These are phyloP conservation scores for Bradysia coprophila DNA, from an alignment of 1,140 invertebrate species.

Conservation along the genomic window DNA sequence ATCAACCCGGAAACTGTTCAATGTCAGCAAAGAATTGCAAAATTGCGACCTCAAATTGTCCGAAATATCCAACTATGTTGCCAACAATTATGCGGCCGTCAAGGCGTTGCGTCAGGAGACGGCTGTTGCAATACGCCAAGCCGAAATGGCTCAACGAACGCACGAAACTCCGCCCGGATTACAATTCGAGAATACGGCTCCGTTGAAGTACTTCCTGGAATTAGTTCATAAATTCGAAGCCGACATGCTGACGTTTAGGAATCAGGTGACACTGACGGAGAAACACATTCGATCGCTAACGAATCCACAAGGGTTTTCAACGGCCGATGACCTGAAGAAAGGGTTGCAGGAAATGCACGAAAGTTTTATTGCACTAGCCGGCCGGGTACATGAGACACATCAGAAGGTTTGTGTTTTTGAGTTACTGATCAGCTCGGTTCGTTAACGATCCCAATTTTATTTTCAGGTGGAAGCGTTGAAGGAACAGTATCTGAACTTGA, in stretches of 20 bases:
- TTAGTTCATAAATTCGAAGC: slow-evolving; percentile 52
- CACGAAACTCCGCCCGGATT: slow-evolving; percentile 55
- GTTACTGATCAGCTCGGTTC: neutral
- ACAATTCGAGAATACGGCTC: slow-evolving; percentile 59
- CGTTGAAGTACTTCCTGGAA: slow-evolving; percentile 52
- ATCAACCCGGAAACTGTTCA: slow-evolving; percentile 17
- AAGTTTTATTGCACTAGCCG: slow-evolving; percentile 67
- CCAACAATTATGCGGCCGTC: slow-evolving; percentile 39
- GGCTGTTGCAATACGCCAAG: slow-evolving; percentile 47
- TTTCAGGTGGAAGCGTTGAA: slow-evolving; percentile 47
- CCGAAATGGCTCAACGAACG: slow-evolving; percentile 60
- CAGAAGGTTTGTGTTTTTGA: slow-evolving; percentile 27
- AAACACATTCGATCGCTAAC: slow-evolving; percentile 48
- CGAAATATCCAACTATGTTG: slow-evolving; percentile 34
- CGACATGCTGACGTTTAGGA: slow-evolving; percentile 43
- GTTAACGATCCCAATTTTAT: neutral
- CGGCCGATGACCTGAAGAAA: slow-evolving; percentile 38
- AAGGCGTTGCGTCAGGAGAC: slow-evolving; percentile 57
- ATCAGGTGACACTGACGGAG: slow-evolving; percentile 55
- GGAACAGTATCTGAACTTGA: slow-evolving; percentile 61
- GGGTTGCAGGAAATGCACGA: slow-evolving; percentile 67
- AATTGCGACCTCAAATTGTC: slow-evolving; percentile 22
- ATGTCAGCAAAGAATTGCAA: slow-evolving; percentile 16
- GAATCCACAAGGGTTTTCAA: slow-evolving; percentile 39
- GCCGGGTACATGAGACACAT: slow-evolving; percentile 62